Conservation (phyloP, 2,888 invertebrate genomes). For the Drosophila hamatofila region DNA sequence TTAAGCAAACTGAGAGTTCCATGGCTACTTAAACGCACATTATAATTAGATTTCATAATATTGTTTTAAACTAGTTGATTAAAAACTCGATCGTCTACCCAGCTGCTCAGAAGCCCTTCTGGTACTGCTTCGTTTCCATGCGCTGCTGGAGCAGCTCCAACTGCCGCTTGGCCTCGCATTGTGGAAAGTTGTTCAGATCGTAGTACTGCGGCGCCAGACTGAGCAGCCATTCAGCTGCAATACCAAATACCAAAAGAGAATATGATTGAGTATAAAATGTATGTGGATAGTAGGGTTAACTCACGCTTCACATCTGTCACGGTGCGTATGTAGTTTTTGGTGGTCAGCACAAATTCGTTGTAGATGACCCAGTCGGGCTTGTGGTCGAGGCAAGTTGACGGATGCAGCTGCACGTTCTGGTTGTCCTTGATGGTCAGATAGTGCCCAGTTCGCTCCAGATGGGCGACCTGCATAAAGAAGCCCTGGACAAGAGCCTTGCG, state of each 20-base stretch:
- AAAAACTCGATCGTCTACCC: conserved; percentile 28
- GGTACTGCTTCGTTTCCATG: conserved; percentile 94
- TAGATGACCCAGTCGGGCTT: conserved; percentile 99
- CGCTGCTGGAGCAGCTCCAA: conserved; percentile 94
- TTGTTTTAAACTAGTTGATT: conserved; percentile 44
- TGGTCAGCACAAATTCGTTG: conserved; percentile 99
- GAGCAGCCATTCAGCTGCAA: conserved; percentile 95
- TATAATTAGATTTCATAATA: conserved; percentile 23
- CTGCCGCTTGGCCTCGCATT: conserved; percentile 97
- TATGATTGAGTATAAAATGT: not conserved
- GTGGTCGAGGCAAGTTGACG: conserved; percentile 99
- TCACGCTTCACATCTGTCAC: conserved; percentile 99
- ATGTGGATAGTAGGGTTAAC: conserved; percentile 82
- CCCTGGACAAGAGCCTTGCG: conserved; percentile 99
- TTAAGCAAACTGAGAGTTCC: conserved; percentile 32
- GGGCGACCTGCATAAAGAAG: conserved; percentile 99
- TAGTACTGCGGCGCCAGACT: conserved; percentile 99
- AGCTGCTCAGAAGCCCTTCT: conserved; percentile 92
- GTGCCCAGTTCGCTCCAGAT: conserved; percentile 98
- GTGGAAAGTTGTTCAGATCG: conserved; percentile 98
- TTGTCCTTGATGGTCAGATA: conserved; percentile 99
- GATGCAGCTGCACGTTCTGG: conserved; percentile 99
- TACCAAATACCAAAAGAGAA: conserved; percentile 18
- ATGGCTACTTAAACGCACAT: conserved; percentile 32
- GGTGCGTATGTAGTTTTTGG: conserved; percentile 99